A percentile compares a stretch with the other conserved stretches of the same genome.
These are phyloP conservation scores for Macrotrachela quadricornifera DNA, from an alignment of 1,140 invertebrate species.

Conservation along the genomic window DNA sequence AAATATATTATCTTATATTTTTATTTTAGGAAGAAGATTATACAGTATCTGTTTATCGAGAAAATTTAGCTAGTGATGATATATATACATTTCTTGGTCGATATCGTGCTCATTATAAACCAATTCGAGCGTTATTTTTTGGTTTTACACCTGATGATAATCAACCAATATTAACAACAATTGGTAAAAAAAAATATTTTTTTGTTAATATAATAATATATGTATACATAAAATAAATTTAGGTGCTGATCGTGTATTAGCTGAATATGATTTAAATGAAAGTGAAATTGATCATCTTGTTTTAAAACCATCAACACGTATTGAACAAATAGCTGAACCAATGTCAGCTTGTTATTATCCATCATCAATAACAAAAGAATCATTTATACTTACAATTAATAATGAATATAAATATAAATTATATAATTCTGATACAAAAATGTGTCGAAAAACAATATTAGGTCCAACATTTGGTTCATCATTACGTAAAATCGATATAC, in stretches of 20 bases:
- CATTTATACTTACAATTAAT: constrained; percentile 28
- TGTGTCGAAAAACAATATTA: constrained; percentile 39
- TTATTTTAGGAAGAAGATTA: constrained; percentile 24
- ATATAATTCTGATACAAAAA: constrained; percentile 39
- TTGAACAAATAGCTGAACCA: constrained; percentile 42
- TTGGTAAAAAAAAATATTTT: background rate
- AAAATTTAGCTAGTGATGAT: constrained; percentile 10
- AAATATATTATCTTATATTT: background rate
- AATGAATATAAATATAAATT: constrained; percentile 39
- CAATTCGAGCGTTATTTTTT: constrained; percentile 26
- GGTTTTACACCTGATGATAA: constrained; percentile 10
- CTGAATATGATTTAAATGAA: constrained; percentile 44
- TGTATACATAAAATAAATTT: constrained; percentile 21
- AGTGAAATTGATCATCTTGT: constrained; percentile 26
- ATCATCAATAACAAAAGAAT: constrained; percentile 20
- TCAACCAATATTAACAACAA: no score
- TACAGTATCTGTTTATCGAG: constrained; percentile 18
- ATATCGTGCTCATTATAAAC: constrained; percentile 28
- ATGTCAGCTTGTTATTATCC: constrained; percentile 33
- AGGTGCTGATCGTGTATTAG: constrained; percentile 39
- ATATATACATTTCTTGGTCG: constrained; percentile 19
- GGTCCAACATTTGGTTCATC: constrained; percentile 43
- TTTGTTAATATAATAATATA: no score
- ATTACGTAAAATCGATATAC: constrained; percentile 27
- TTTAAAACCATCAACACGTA: constrained; percentile 29